Conservation (phyloP, 1,140 invertebrate species). For the Yoshiicerus persimilis region DNA sequence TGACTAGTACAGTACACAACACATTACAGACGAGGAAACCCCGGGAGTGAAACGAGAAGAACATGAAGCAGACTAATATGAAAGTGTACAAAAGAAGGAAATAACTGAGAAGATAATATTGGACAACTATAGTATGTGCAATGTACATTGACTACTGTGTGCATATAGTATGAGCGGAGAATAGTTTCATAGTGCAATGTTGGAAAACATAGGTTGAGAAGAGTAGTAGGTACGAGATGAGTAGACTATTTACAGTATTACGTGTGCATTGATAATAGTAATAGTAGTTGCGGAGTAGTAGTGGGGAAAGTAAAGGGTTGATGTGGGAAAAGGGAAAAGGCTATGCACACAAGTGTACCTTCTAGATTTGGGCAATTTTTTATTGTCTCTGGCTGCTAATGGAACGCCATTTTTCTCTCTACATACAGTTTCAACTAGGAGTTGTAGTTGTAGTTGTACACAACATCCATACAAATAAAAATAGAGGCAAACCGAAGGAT, state of each 20-base stretch:
- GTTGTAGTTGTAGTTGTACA: neutral
- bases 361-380: constrained; percentile 32
- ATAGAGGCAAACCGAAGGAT: neutral
- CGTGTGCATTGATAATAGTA: neutral
- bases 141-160: neutral
- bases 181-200: neutral
- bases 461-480: neutral
- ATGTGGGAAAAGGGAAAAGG: constrained; percentile 14
- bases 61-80: neutral
- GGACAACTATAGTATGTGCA: neutral
- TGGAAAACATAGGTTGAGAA: neutral
- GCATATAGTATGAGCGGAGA: neutral
- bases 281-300: neutral
- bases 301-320: constrained; percentile 23
- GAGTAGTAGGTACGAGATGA: neutral
- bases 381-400: constrained; percentile 27
- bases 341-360: constrained; percentile 19
- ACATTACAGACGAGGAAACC: neutral
- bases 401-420: constrained; percentile 27
- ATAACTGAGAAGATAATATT: neutral
- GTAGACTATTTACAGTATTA: neutral
- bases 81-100: neutral
- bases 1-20: neutral
- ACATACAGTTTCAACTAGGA: neutral
- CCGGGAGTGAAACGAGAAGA: neutral